Percentiles rank a stretch among this genome's conserved stretches.
Evolutionary conservation across 2,797 vertebrate genomes (phyloP).

Genomic region (Pterois miles): DNA sequence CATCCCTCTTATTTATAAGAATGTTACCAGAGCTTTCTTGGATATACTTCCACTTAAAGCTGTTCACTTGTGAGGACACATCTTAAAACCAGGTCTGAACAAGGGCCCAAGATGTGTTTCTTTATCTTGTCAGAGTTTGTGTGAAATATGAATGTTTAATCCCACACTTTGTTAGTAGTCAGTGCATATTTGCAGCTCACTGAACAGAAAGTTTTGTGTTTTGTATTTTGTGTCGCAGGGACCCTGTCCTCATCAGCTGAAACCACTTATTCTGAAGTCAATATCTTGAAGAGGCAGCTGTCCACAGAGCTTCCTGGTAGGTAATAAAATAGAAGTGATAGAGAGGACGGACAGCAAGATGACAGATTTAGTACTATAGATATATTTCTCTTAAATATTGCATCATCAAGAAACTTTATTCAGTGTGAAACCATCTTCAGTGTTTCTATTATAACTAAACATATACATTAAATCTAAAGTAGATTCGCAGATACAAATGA

Average conservation of each 20-base stretch:
- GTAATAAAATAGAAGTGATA: background rate
- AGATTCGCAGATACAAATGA: too few relatives aligned
- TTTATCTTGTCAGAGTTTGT: background rate
- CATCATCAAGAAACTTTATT: background rate
- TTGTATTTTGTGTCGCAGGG: constrained; percentile 10
- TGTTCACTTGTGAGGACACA: too few relatives aligned
- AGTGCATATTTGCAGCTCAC: fast-evolving
- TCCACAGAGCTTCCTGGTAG: constrained; percentile 19
- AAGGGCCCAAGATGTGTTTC: background rate
- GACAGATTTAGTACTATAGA: too few relatives aligned
- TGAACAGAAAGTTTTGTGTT: background rate
- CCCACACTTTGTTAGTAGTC: too few relatives aligned
- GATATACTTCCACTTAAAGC: background rate
- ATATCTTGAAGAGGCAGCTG: background rate
- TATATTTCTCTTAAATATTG: too few relatives aligned
- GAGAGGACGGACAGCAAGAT: background rate
- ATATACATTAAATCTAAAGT: too few relatives aligned
- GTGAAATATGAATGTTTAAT: background rate
- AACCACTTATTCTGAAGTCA: constrained; percentile 39
- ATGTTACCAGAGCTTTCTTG: background rate
- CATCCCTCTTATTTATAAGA: background rate
- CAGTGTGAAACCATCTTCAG: background rate
- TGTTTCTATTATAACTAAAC: too few relatives aligned
- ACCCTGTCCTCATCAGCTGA: background rate
- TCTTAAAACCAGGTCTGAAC: too few relatives aligned